A percentile compares a stretch with the other conserved stretches of the same genome.
phyloP scores from a whole-genome alignment of 2,888 invertebrate genomes.

The Caenorhabditis japonica region DNA sequence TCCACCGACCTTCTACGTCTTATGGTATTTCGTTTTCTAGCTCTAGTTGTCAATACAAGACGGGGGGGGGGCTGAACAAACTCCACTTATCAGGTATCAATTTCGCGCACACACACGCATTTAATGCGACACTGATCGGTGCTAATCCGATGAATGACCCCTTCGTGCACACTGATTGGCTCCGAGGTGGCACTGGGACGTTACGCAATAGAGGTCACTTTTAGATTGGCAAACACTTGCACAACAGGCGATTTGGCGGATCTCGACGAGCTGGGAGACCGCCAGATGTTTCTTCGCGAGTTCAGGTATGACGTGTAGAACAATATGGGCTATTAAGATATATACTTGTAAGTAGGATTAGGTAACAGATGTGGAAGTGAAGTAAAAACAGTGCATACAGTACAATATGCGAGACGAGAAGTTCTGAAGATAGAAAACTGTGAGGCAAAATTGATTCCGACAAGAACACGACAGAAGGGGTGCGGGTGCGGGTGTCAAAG shows the following conservation, averaged over 20 bases:
- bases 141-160: conserved; percentile 18
- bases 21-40: conserved; percentile 13
- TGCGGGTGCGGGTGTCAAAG: neutral
- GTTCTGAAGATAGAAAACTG: too few relatives aligned
- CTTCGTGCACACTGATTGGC: conserved; percentile 5
- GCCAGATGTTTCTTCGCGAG: conserved; percentile 13
- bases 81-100: too few relatives aligned
- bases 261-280: conserved; percentile 5
- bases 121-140: conserved; percentile 46
- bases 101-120: conserved; percentile 41
- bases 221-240: conserved; percentile 8
- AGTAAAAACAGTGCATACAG: too few relatives aligned
- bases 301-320: neutral
- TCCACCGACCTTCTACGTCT: conserved; percentile 24
- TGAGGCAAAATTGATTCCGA: conserved; percentile 6
- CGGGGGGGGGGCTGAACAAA: too few relatives aligned
- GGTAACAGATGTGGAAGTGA: too few relatives aligned
- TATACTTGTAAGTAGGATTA: too few relatives aligned
- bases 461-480: neutral
- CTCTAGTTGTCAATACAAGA: neutral
- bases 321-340: neutral
- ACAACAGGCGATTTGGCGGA: conserved; percentile 35
- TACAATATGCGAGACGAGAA: too few relatives aligned
- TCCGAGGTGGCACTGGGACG: neutral
- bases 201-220: conserved; percentile 18